Base-by-base conservation (phyloP, 2,797 vertebrate genomes). In the Rhyacichthys aspro region DNA sequence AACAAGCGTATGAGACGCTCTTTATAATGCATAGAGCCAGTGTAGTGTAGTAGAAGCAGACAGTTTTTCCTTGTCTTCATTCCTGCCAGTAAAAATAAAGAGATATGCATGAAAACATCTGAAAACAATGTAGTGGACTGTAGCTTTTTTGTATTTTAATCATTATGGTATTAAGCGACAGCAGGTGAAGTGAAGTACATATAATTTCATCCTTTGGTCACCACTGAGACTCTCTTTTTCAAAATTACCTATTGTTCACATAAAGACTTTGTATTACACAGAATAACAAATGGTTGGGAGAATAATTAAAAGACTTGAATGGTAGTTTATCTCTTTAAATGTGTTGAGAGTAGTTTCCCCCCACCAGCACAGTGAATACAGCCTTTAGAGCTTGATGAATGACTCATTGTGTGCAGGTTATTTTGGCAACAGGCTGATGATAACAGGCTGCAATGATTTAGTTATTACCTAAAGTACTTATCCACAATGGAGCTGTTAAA, bases 231-330 rank as follows among this genome's bases (percentile, higher is more conserved):
- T 49, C n/a, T n/a, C n/a, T n/a, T n/a, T n/a, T 15, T 28, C 47
- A 36, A 50, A 67, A 74, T 76, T 59, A 54, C 47, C 45, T 43
- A 5, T 19, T 33, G 63, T 61, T 48, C 38, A 55, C 62, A 71
- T 43, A 78, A 60, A 1, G 39, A 43, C 41, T 44, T 17, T 12
- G 15, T 50, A 33, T 65, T 59, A 62, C 39, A 49, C 45, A 42
- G 49, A 71, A 67, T 70, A 69, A 76, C 70, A 69, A 84, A 79
- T 66, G 72, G 39, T 34, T 60, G 54, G 12, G 33, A 49, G 61
- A 73, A 75, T 88, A 81, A 82, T 85, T 84, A 79, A 86, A 76
- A 82, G 42, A 44, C 55, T 70, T 59, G 69, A 81, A 61, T 63
- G 47, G 50, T 73, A 17, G 55, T 81, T 76, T 79, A 76, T 79